These are phyloP conservation scores for Leptopilina clavipes DNA, from an alignment of 1,140 invertebrate species.

Conservation along the genomic window DNA sequence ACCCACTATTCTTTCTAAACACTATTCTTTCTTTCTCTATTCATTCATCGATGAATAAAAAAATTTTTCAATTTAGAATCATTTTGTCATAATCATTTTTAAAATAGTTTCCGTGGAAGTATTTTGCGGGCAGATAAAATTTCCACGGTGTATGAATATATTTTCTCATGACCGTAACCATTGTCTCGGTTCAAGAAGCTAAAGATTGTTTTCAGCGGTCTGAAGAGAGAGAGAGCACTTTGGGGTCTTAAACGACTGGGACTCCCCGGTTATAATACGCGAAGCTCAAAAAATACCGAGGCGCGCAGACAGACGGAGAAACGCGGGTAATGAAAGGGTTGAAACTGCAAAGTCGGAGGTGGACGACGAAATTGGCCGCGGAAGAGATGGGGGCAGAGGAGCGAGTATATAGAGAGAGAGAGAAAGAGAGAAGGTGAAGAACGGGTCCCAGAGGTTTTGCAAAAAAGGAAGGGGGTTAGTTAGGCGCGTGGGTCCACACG, in stretches of 20 bases:
- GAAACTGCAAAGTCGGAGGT: conserved; percentile 56
- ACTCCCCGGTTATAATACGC: conserved; percentile 25
- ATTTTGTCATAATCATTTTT: too few relatives aligned
- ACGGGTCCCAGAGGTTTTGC: conserved; percentile 14
- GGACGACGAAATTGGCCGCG: conserved; percentile 41
- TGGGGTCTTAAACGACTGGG: conserved; percentile 24
- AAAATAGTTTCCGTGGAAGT: too few relatives aligned
- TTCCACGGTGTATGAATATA: conserved; percentile 15
- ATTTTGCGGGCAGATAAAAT: too few relatives aligned
- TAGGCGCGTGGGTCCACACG: conserved; percentile 73
- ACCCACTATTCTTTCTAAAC: too few relatives aligned
- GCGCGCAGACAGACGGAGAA: conserved; percentile 58
- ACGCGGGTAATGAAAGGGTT: conserved; percentile 64
- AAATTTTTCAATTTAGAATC: too few relatives aligned
- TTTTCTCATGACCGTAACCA: conserved; percentile 14
- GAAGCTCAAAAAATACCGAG: conserved; percentile 9
- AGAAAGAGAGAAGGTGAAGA: conserved; percentile 35
- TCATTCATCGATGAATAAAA: too few relatives aligned
- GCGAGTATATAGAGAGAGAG: conserved; percentile 11
- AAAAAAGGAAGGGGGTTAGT: conserved; percentile 65
- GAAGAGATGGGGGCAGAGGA: neutral
- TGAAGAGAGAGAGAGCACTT: neutral
- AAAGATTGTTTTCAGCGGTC: conserved; percentile 20
- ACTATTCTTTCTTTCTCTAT: too few relatives aligned
- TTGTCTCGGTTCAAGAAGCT: neutral